Conservation (phyloP, 2,888 invertebrate genomes). For the Morpho deidamia region DNA sequence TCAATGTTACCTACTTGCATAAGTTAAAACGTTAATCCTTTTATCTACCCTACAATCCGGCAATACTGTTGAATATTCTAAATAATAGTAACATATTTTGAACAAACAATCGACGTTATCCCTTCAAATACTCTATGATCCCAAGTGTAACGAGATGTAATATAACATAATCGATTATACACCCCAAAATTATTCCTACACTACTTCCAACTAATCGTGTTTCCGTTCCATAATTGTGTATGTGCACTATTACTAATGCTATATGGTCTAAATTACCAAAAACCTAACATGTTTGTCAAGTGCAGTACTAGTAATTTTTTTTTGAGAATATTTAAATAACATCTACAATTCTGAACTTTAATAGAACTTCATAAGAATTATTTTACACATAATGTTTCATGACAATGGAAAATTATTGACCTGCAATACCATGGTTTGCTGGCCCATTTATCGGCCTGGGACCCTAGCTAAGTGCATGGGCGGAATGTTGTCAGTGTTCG, state of each 20-base stretch:
- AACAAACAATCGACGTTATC: conserved; percentile 33
- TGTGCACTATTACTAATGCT: neutral
- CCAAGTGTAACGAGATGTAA: conserved; percentile 56
- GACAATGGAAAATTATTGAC: conserved; percentile 15
- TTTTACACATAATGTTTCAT: conserved; percentile 5
- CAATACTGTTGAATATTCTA: conserved; percentile 2
- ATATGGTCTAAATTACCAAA: conserved; percentile 26
- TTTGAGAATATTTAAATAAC: neutral
- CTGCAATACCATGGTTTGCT: conserved; percentile 39
- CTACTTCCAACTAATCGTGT: conserved; percentile 24
- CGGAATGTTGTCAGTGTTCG: conserved; percentile 50
- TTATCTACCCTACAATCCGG: neutral
- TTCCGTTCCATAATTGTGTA: neutral
- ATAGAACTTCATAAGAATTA: neutral
- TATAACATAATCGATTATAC: conserved; percentile 64
- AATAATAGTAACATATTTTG: conserved; percentile 32
- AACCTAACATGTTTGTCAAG: neutral
- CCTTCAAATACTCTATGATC: conserved; percentile 37
- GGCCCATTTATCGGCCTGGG: conserved; percentile 48
- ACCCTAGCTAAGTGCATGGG: conserved; percentile 49
- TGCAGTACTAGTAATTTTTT: conserved; percentile 2
- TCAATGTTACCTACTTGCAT: neutral
- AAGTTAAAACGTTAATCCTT: neutral
- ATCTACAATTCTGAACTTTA: conserved; percentile 8
- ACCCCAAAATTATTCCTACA: conserved; percentile 51